A percentile compares a stretch with the other conserved stretches of the same genome.
These are phyloP conservation scores for Gymnogyps californianus DNA, from an alignment of 2,113 vertebrate genomes.

Conservation along the genomic window DNA sequence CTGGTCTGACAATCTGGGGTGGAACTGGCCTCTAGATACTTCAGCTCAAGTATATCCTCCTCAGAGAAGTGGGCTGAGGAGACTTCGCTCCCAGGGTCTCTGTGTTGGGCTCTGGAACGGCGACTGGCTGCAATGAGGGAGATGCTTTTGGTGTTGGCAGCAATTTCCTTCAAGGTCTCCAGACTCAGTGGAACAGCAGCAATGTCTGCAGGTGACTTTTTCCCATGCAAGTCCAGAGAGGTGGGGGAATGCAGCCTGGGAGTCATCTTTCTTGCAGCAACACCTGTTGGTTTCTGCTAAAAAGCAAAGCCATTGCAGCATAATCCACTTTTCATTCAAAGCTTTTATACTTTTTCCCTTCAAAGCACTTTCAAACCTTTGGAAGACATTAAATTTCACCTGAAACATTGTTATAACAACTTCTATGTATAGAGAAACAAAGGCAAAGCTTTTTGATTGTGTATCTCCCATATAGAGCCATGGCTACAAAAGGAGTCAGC, in stretches of 20 bases:
- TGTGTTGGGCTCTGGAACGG: conserved; percentile 1
- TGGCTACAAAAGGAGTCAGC: not conserved
- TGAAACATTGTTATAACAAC: not conserved
- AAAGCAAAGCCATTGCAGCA: not conserved
- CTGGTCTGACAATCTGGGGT: not conserved
- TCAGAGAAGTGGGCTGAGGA: not conserved
- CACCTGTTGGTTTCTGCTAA: not conserved
- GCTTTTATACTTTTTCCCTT: not conserved
- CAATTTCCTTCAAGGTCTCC: conserved; percentile 60
- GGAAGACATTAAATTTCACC: not conserved
- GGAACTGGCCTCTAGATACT: not conserved
- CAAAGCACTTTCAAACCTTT: not conserved
- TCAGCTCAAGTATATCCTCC: not conserved
- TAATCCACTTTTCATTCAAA: not conserved
- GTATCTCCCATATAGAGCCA: not conserved
- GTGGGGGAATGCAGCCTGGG: not conserved
- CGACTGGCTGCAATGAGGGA: conserved; percentile 56
- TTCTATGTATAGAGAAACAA: not conserved
- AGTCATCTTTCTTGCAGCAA: not conserved
- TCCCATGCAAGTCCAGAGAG: not conserved
- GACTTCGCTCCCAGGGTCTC: not conserved
- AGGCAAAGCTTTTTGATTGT: not conserved
- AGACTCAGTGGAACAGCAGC: not conserved
- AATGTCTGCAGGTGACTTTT: not conserved
- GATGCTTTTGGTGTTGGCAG: conserved; percentile 65